Percentiles rank a stretch among this genome's conserved stretches.
Evolutionary conservation across 2,888 invertebrate genomes (phyloP).

Genomic region (Ochlodes sylvanus): DNA sequence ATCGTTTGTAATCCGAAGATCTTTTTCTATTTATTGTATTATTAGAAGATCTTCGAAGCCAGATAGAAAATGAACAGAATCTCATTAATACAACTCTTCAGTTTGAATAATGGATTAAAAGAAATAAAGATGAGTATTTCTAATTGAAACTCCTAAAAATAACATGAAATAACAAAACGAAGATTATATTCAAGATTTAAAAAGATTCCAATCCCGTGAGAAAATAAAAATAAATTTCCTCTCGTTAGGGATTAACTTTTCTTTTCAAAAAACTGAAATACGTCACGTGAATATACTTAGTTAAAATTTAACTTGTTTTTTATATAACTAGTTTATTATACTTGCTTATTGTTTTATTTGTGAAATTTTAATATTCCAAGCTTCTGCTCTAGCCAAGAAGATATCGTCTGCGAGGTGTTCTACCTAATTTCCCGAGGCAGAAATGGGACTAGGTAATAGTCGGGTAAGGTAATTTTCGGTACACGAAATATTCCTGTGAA

Average conservation of each 20-base stretch:
- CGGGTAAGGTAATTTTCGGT: constrained; percentile 26
- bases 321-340: no score
- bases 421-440: constrained; percentile 24
- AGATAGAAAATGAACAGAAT: no score
- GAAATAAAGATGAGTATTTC: no score
- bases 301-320: not conserved
- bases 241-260: not conserved
- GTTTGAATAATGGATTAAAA: no score
- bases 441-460: constrained; percentile 9
- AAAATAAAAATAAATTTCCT: not conserved
- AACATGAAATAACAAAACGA: not conserved
- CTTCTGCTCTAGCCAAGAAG: not conserved
- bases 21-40: no score
- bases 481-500: constrained; percentile 27
- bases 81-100: no score
- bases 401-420: constrained; percentile 4
- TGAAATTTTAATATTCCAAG: not conserved
- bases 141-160: not conserved
- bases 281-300: not conserved
- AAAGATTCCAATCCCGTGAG: not conserved
- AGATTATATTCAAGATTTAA: not conserved
- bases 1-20: no score
- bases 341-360: constrained; percentile 1
- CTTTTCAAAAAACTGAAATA: not conserved
- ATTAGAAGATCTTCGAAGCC: no score